A percentile compares a stretch with the other conserved stretches of the same genome.
phyloP scores from a whole-genome alignment of 2,797 vertebrate genomes.

The Argya squamiceps region DNA sequence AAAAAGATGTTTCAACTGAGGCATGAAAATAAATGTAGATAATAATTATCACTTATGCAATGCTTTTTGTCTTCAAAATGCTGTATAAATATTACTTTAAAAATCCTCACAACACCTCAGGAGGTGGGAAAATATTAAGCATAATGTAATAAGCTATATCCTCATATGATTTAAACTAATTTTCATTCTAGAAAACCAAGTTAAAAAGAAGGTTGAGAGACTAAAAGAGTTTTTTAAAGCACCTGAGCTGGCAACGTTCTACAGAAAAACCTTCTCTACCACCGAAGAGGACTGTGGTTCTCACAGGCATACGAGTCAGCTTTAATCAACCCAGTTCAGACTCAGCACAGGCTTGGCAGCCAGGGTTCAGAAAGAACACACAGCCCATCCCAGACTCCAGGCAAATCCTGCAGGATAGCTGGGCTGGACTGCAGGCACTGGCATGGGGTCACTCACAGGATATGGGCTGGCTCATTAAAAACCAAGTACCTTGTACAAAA shows the following conservation, averaged over 20 bases:
- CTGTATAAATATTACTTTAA: conserved; percentile 63
- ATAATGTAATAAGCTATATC: background rate
- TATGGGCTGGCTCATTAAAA: background rate
- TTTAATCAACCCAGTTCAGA: background rate
- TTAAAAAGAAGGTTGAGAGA: background rate
- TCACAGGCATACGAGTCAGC: background rate
- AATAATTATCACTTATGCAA: conserved; percentile 58
- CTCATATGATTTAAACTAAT: background rate
- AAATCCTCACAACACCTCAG: conserved; percentile 7
- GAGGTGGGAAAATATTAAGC: conserved; percentile 44
- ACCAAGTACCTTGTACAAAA: background rate
- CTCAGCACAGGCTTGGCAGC: background rate
- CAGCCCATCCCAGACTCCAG: background rate
- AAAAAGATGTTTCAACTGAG: conserved; percentile 59
- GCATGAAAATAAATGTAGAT: conserved; percentile 56
- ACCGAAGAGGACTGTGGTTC: background rate
- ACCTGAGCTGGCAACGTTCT: background rate
- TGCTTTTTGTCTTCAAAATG: conserved; percentile 42
- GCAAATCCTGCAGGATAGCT: fast-evolving
- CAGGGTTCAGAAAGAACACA: background rate
- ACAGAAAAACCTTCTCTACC: background rate
- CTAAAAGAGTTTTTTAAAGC: background rate
- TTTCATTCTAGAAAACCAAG: background rate
- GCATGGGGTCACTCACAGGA: background rate
- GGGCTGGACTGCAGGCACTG: fast-evolving